Base-by-base conservation (phyloP, 2,797 vertebrate genomes). In the Microcaecilia unicolor region DNA sequence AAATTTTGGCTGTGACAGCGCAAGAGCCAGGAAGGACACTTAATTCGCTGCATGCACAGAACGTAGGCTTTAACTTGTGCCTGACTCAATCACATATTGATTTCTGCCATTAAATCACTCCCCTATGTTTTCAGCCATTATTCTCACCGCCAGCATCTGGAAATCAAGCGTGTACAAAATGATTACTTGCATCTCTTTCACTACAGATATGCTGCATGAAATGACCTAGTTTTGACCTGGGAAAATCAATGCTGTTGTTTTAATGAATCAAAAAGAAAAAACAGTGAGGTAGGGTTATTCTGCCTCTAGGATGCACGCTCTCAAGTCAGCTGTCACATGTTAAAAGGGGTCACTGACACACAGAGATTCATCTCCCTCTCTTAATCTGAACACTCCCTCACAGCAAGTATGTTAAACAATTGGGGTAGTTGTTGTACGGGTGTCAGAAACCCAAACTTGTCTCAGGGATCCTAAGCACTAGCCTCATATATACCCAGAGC, bases 21-120 rank as follows among this genome's bases (percentile, higher is more conserved):
- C 34, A 25, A 40, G 27, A 21, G 65, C 46, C 32, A 36, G 4
- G 41, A 11, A 39, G 35, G 48, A 54, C 36, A 46, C 37, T 15
- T 15, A 50, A 30, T 32, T 44, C n/a, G n/a, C 15, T 3, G 7
- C 4, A 3, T 10, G 28, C 9, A 6, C 6, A 15, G 2, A 11
- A n/a, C 15, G 28, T 41, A 32, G 40, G 56, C 55, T 63, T 64
- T 65, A 60, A 67, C 68, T 68, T 34, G 41, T 46, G 50, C 53
- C 51, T 19, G 0, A 48, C 17, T 69, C 64, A 70, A 61, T 64
- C 58, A 64, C 57, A 61, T 51, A 54, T 67, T 60, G 41, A 58
- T 43, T 69, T 65, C 59, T 58, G 64, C 62, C 69, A 55, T 60
- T 67, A 69, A 70, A 69, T 65, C 63, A 57, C 61, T 60, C 55